Conservation (phyloP, 2,888 invertebrate genomes). For the Drosophila trichaetosa region DNA sequence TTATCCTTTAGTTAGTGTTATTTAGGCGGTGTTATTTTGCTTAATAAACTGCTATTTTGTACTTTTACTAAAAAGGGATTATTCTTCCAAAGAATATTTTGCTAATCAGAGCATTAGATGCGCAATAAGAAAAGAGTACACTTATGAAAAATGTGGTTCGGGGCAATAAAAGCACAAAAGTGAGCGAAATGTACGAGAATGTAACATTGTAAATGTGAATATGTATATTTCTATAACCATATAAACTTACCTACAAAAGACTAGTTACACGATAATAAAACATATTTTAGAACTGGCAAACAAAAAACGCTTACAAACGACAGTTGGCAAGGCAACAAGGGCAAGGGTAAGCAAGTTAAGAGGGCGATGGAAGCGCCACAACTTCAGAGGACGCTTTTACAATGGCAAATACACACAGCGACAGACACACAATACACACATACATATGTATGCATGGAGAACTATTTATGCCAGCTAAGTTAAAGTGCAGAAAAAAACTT, state of each 20-base stretch:
- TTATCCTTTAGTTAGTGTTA: not conserved
- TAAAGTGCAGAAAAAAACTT: slow-evolving; percentile 55
- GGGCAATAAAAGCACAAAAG: slow-evolving; percentile 44
- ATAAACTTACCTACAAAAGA: slow-evolving; percentile 59
- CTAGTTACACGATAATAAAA: slow-evolving; percentile 76
- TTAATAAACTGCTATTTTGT: not conserved
- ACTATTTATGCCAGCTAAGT: slow-evolving; percentile 49
- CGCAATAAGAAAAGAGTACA: slow-evolving; percentile 30
- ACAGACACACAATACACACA: slow-evolving; percentile 9
- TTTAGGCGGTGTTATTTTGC: not conserved
- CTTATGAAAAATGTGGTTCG: slow-evolving; percentile 9
- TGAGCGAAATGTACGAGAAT: slow-evolving; percentile 17
- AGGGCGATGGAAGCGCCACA: not conserved
- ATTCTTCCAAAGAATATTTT: not conserved
- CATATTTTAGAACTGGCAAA: slow-evolving; percentile 69
- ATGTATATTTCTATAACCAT: slow-evolving; percentile 30
- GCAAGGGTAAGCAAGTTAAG: not conserved
- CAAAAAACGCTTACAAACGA: slow-evolving; percentile 52
- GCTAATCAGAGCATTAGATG: slow-evolving; percentile 29
- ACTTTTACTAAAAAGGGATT: not conserved
- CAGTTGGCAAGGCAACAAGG: slow-evolving; percentile 50
- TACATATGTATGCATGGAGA: slow-evolving; percentile 33
- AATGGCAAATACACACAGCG: slow-evolving; percentile 33
- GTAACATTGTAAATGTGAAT: slow-evolving; percentile 13
- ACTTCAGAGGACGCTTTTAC: slow-evolving; percentile 33